A percentile compares a stretch with the other conserved stretches of the same genome.
phyloP scores from a whole-genome alignment of 2,113 vertebrate species.

The Quiscalus mexicanus region DNA sequence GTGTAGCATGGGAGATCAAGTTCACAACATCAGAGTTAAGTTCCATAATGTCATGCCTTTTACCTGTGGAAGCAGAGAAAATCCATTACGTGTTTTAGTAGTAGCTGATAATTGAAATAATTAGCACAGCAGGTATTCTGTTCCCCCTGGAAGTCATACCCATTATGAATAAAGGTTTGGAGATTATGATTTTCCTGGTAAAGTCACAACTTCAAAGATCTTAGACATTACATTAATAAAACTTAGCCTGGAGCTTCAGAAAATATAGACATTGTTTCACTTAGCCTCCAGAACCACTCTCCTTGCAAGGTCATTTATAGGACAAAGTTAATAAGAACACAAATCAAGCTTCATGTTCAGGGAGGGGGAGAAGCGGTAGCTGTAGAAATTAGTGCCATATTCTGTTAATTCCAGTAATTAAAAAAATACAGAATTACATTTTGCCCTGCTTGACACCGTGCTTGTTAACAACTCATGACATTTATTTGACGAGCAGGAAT shows the following conservation, averaged over 20 bases:
- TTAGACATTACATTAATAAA: constrained; percentile 95
- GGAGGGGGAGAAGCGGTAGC: constrained; percentile 64
- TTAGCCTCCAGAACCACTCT: constrained; percentile 87
- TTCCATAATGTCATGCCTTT: constrained; percentile 85
- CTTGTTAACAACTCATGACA: constrained; percentile 77
- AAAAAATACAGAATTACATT: constrained; percentile 78
- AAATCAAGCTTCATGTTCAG: constrained; percentile 82
- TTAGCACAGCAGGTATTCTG: constrained; percentile 96
- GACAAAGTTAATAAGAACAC: constrained; percentile 89
- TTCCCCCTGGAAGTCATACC: constrained; percentile 94
- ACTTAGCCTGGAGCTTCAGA: constrained; percentile 89
- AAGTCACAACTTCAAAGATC: constrained; percentile 98
- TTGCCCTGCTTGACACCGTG: constrained; percentile 67
- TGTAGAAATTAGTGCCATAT: constrained; percentile 76
- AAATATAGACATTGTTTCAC: constrained; percentile 91
- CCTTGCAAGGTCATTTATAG: constrained; percentile 93
- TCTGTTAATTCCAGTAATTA: constrained; percentile 84
- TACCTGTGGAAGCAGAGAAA: constrained; percentile 90
- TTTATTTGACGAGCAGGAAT: constrained; percentile 51
- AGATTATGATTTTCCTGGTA: constrained; percentile 98
- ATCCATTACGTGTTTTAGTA: constrained; percentile 93
- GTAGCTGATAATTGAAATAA: constrained; percentile 95
- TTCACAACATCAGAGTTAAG: constrained; percentile 87
- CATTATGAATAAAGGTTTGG: constrained; percentile 96
- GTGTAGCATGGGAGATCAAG: constrained; percentile 89